phyloP scores from a whole-genome alignment of 2,888 invertebrate genomes.

The Eulithis testata region DNA sequence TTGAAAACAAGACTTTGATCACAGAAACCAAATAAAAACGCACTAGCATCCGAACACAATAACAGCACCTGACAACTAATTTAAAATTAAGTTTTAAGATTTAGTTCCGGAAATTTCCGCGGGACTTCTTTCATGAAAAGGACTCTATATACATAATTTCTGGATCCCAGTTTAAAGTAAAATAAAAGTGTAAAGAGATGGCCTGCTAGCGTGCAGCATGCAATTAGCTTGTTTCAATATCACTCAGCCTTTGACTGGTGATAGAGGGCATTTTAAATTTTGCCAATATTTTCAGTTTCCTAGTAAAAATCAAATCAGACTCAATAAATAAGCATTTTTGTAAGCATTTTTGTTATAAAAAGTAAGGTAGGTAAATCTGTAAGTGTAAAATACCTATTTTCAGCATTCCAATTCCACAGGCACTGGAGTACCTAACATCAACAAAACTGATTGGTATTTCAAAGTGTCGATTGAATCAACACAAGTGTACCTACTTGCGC shows the following conservation, averaged over 20 bases:
- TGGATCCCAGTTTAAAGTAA: neutral
- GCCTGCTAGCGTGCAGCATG: neutral
- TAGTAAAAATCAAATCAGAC: too few species aligned
- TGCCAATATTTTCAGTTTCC: neutral
- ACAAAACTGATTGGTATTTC: slow-evolving; percentile 41
- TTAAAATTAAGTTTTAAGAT: too few species aligned
- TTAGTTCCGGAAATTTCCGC: too few species aligned
- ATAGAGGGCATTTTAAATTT: slow-evolving; percentile 25
- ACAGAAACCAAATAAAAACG: too few species aligned
- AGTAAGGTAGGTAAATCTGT: too few species aligned
- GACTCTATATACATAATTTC: too few species aligned
- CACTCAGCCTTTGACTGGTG: slow-evolving; percentile 12
- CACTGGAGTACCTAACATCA: slow-evolving; percentile 16
- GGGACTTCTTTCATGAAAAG: too few species aligned
- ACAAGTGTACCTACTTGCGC: slow-evolving; percentile 33
- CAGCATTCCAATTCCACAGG: neutral
- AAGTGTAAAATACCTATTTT: neutral
- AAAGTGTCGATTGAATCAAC: slow-evolving; percentile 48
- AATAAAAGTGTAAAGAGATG: slow-evolving; percentile 5
- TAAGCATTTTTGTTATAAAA: neutral
- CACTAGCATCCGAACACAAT: too few species aligned
- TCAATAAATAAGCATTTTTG: neutral
- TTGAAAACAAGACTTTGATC: too few species aligned
- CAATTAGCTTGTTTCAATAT: slow-evolving; percentile 26
- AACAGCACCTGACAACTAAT: too few species aligned